Evolutionary conservation across 2,888 invertebrate genomes (phyloP).

Genomic region (Nomada flava): DNA sequence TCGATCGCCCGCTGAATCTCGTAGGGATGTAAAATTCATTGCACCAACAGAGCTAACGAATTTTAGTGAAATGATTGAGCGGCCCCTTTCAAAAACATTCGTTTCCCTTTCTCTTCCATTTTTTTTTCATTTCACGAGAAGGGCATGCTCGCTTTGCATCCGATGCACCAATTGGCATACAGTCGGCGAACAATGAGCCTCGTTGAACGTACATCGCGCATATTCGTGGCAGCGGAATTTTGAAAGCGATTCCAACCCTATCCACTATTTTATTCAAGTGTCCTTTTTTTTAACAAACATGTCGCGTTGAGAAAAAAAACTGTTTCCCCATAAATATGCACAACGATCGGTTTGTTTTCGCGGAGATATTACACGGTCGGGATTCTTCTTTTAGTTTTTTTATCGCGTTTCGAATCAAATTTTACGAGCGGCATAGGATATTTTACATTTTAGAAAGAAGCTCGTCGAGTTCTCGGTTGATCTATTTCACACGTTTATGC

Average conservation of each 20-base stretch:
- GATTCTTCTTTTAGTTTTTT: not conserved
- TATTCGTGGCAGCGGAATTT: constrained; percentile 14
- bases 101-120: not conserved
- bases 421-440: no score
- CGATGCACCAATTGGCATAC: constrained; percentile 21
- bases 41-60: not conserved
- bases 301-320: not conserved
- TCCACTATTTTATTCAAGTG: not conserved
- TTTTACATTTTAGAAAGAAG: no score
- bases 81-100: constrained; percentile 12
- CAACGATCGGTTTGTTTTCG: not conserved
- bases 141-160: not conserved
- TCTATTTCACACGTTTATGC: no score
- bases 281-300: not conserved
- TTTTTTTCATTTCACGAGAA: not conserved
- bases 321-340: not conserved
- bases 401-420: not conserved
- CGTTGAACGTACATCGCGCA: constrained; percentile 18
- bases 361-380: not conserved
- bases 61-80: constrained; percentile 1
- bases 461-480: no score
- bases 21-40: not conserved
- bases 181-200: constrained; percentile 28
- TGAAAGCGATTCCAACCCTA: constrained; percentile 15
- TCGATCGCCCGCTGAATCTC: not conserved